Conservation (phyloP, 1,140 invertebrate genomes). For the Achroia grisella region DNA sequence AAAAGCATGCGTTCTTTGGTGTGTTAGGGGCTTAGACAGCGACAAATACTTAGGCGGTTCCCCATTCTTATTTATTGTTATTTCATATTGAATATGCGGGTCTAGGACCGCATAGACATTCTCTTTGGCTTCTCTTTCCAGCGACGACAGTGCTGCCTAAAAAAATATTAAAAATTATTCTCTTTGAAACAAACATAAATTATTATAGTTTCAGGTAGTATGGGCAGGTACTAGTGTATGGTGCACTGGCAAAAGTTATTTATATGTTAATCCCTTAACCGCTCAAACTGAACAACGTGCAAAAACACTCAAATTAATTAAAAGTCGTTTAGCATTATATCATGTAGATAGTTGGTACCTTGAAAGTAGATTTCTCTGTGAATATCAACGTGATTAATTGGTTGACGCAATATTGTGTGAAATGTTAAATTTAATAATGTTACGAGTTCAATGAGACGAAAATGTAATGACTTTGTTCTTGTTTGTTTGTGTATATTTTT, state of each 20-base stretch:
- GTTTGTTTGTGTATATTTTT: too few relatives aligned
- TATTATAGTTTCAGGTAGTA: too few relatives aligned
- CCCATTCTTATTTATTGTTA: conserved; percentile 70
- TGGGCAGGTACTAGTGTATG: too few relatives aligned
- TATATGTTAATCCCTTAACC: conserved; percentile 1
- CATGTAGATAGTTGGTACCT: too few relatives aligned
- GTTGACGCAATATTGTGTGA: too few relatives aligned
- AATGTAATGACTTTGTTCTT: too few relatives aligned
- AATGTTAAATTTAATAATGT: too few relatives aligned
- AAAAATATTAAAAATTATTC: conserved; percentile 4
- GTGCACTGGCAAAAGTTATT: too few relatives aligned
- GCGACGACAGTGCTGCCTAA: conserved; percentile 56
- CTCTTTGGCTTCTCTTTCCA: conserved; percentile 71
- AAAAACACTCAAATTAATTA: conserved; percentile 31
- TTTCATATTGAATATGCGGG: conserved; percentile 71
- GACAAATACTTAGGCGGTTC: conserved; percentile 70
- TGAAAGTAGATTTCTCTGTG: too few relatives aligned
- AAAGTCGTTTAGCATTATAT: conserved; percentile 19
- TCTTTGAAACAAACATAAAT: too few relatives aligned
- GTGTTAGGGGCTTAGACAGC: conserved; percentile 65
- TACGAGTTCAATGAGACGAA: too few relatives aligned
- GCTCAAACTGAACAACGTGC: conserved; percentile 17
- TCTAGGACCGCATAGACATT: conserved; percentile 71
- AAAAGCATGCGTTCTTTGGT: conserved; percentile 65
- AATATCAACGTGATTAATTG: too few relatives aligned